A percentile compares a stretch with the other conserved stretches of the same genome.
These are phyloP conservation scores for Elgaria multicarinata DNA, from an alignment of 2,113 vertebrate genomes.

Conservation along the genomic window DNA sequence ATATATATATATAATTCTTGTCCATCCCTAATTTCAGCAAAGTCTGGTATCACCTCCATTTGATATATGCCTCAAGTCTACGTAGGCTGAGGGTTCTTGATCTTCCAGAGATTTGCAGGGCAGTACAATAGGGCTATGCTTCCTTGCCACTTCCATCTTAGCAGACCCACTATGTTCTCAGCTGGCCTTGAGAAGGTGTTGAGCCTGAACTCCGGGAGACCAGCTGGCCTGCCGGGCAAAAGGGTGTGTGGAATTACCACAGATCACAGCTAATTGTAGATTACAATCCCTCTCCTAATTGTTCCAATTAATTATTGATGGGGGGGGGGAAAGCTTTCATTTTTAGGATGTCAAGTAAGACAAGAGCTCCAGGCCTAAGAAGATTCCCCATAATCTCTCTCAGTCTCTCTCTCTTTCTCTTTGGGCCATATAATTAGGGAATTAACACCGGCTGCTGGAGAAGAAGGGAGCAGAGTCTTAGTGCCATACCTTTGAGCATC, in stretches of 20 bases:
- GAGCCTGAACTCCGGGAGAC: not conserved
- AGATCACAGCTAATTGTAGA: slow-evolving; percentile 80
- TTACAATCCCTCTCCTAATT: slow-evolving; percentile 84
- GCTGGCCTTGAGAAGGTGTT: not conserved
- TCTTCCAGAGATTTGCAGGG: not conserved
- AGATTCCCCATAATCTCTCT: slow-evolving; percentile 19
- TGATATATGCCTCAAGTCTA: not conserved
- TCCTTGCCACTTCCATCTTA: not conserved
- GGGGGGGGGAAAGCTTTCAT: slow-evolving; percentile 48
- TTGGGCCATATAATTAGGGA: slow-evolving; percentile 38
- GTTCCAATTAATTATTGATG: slow-evolving; percentile 85
- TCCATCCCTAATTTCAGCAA: too few species aligned
- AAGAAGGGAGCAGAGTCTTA: not conserved
- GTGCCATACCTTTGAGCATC: slow-evolving; percentile 26
- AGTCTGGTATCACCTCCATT: not conserved
- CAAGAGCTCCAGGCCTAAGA: slow-evolving; percentile 22
- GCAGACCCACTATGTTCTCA: not conserved
- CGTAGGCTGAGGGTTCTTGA: not conserved
- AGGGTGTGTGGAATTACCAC: slow-evolving; percentile 64
- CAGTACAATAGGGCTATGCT: not conserved
- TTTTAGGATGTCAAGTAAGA: slow-evolving; percentile 58
- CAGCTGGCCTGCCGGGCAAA: not conserved
- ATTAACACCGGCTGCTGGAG: not conserved
- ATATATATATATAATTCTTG: too few species aligned
- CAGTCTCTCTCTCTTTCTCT: not conserved